Percentiles rank a stretch among this genome's conserved stretches.
Conservation (phyloP, 2,797 vertebrate species). For the Spinus olivaceus region DNA sequence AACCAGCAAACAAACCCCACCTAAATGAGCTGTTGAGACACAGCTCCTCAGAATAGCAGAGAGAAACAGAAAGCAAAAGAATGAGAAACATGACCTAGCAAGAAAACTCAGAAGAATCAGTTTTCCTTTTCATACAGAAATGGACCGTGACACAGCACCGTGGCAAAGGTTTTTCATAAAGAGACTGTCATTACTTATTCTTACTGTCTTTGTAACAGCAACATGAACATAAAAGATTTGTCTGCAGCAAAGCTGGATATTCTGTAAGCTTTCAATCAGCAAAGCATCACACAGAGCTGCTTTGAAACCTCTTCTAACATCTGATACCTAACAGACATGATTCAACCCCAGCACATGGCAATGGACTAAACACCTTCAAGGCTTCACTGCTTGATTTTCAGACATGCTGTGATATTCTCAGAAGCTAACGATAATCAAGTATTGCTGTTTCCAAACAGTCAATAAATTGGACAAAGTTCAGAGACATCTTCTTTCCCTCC, state of each 20-base stretch:
- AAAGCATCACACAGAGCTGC: not conserved
- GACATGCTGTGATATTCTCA: not conserved
- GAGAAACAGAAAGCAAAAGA: not conserved
- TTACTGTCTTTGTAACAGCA: not conserved
- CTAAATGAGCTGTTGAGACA: not conserved
- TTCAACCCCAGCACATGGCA: fast-evolving
- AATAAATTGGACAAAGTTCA: not conserved
- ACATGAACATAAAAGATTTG: not conserved
- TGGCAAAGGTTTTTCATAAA: not conserved
- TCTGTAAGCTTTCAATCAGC: not conserved
- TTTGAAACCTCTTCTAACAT: not conserved
- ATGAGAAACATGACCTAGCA: not conserved
- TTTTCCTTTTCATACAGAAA: not conserved
- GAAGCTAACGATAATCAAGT: not conserved
- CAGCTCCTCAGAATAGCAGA: not conserved
- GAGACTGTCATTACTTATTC: not conserved
- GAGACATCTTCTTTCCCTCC: not conserved
- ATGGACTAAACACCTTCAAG: not conserved
- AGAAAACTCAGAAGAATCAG: not conserved
- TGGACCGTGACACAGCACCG: not conserved
- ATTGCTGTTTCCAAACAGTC: not conserved
- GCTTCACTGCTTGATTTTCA: not conserved
- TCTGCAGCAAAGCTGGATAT: not conserved
- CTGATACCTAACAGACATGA: fast-evolving
- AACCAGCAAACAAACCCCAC: not conserved